Evolutionary conservation across 1,140 invertebrate genomes (phyloP).

Genomic region (Drosophila guanche): DNA sequence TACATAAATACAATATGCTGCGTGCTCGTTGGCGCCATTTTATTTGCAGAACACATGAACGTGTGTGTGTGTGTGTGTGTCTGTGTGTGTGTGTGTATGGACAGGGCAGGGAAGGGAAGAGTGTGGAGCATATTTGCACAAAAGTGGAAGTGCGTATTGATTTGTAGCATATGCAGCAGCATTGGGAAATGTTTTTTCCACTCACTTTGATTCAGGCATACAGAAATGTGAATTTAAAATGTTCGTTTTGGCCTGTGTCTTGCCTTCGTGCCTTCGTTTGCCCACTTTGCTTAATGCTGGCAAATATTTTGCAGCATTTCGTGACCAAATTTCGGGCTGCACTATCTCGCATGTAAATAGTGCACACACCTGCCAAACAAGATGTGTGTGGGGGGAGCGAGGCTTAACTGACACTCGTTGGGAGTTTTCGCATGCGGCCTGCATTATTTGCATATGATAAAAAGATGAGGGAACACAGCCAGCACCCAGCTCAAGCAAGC

Average conservation of each 20-base stretch:
- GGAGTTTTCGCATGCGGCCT: slow-evolving; percentile 62
- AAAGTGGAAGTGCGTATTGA: slow-evolving; percentile 77
- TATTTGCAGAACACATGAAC: slow-evolving; percentile 67
- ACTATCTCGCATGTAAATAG: slow-evolving; percentile 70
- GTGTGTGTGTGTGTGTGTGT: not conserved
- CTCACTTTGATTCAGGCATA: slow-evolving; percentile 19
- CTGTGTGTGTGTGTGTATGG: slow-evolving; percentile 11
- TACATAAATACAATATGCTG: slow-evolving; percentile 83
- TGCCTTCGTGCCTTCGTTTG: slow-evolving; percentile 9
- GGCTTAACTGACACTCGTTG: slow-evolving; percentile 38
- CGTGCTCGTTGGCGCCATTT: slow-evolving; percentile 78
- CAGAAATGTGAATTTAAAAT: slow-evolving; percentile 62
- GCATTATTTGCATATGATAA: slow-evolving; percentile 80
- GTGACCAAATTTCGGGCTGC: slow-evolving; percentile 67
- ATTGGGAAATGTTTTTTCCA: slow-evolving; percentile 25
- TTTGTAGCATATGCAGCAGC: slow-evolving; percentile 49
- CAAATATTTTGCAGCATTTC: slow-evolving; percentile 67
- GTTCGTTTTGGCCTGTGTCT: not conserved
- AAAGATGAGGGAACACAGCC: slow-evolving; percentile 58
- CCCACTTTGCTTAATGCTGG: slow-evolving; percentile 55
- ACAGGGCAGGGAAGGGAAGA: too few species aligned
- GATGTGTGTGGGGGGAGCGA: slow-evolving; percentile 13
- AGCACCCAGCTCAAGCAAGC: slow-evolving; percentile 18
- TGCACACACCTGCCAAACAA: slow-evolving; percentile 57
- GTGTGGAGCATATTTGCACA: slow-evolving; percentile 59